A percentile compares a stretch with the other conserved stretches of the same genome.
phyloP scores from a whole-genome alignment of 2,797 vertebrate species.

The Nasua narica region DNA sequence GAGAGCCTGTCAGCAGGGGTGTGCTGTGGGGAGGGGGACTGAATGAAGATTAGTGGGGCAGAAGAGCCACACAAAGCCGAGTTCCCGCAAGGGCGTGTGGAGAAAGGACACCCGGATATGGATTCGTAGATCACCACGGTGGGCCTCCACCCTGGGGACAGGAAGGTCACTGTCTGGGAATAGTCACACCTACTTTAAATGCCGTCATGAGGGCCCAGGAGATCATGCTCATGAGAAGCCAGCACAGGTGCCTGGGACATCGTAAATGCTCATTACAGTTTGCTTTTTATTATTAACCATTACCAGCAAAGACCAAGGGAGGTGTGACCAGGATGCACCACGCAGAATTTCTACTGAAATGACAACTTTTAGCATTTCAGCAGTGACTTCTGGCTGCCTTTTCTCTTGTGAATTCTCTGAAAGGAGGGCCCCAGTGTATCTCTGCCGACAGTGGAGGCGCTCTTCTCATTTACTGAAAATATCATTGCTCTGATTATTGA shows the following conservation, averaged over 20 bases:
- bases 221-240: neutral
- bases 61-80: neutral
- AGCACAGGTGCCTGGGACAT: neutral
- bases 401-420: neutral
- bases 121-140: neutral
- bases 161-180: neutral
- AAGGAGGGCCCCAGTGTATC: neutral
- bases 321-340: neutral
- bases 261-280: neutral
- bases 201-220: neutral
- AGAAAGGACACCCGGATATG: neutral
- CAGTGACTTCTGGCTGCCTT: neutral
- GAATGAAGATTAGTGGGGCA: slow-evolving; percentile 58
- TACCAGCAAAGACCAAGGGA: neutral
- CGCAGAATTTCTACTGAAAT: neutral
- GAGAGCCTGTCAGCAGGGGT: slow-evolving; percentile 59
- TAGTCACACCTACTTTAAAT: neutral
- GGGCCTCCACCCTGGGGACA: neutral
- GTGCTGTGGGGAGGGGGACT: slow-evolving; percentile 38
- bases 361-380: neutral
- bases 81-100: neutral
- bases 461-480: neutral
- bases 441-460: neutral
- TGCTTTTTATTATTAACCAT: neutral
- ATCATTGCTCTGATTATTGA: neutral